These are phyloP conservation scores for Catalaphyllia jardinei DNA, from an alignment of 64 coral and sea anemone species.

Conservation along the genomic window DNA sequence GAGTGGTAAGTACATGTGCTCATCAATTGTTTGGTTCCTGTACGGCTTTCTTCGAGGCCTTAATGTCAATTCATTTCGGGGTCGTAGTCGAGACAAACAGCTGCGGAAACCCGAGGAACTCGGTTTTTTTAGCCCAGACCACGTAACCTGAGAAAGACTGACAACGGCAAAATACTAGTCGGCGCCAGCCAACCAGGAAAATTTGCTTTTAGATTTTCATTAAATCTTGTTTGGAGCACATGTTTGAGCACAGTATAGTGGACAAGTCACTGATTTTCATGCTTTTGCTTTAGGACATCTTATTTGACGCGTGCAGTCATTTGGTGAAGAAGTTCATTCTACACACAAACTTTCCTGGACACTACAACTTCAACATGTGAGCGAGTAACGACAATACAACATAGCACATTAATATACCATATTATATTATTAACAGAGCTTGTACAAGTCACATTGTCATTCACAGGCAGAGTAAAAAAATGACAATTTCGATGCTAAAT, in stretches of 20 bases:
- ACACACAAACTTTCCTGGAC: slow-evolving; percentile 99
- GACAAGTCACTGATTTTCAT: background rate
- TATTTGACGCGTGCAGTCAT: slow-evolving; percentile 93
- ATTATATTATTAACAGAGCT: too few relatives aligned
- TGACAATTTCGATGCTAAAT: too few relatives aligned
- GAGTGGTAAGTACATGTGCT: slow-evolving; percentile 71
- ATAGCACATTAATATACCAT: too few relatives aligned
- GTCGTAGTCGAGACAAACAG: too few relatives aligned
- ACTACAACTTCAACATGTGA: slow-evolving; percentile 99
- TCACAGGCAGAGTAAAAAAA: too few relatives aligned
- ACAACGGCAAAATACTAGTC: too few relatives aligned
- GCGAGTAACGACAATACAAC: background rate
- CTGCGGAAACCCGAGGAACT: too few relatives aligned
- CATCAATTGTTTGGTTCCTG: too few relatives aligned
- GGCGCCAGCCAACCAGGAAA: too few relatives aligned
- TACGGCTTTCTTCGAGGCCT: background rate
- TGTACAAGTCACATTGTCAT: too few relatives aligned
- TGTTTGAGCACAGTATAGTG: background rate
- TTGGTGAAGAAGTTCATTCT: slow-evolving; percentile 95
- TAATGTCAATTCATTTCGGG: background rate
- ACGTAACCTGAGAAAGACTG: too few relatives aligned
- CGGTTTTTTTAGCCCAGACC: too few relatives aligned
- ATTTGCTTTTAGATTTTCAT: background rate
- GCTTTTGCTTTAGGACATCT: slow-evolving; percentile 71
- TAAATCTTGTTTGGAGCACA: background rate